Evolutionary conservation across 2,888 invertebrate genomes (phyloP).

Genomic region (Clusia tigrina): DNA sequence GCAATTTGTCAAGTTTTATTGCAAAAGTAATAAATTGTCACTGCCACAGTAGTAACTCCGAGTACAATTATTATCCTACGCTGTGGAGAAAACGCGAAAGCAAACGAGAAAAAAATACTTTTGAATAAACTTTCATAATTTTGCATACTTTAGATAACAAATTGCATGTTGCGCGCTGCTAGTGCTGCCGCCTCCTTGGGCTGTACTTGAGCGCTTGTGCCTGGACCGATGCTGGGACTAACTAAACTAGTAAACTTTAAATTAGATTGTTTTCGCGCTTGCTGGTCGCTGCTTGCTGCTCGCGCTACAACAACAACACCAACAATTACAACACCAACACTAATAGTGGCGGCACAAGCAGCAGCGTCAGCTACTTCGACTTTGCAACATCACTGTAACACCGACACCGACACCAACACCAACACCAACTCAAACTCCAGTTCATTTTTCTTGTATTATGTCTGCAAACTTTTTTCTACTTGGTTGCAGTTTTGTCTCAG

Average conservation of each 20-base stretch:
- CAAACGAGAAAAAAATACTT: constrained; percentile 40
- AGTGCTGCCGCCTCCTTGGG: not conserved
- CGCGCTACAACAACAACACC: not conserved
- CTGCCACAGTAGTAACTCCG: constrained; percentile 31
- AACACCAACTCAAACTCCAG: not conserved
- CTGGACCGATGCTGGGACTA: constrained; percentile 3
- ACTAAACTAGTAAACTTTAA: constrained; percentile 41
- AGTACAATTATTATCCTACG: constrained; percentile 50
- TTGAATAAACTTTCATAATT: constrained; percentile 54
- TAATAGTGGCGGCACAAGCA: no score
- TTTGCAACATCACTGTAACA: no score
- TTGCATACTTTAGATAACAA: constrained; percentile 54
- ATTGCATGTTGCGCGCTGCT: constrained; percentile 48
- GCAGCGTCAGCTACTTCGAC: not conserved
- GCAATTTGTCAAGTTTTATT: constrained; percentile 47
- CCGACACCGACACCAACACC: not conserved
- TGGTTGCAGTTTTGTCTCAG: not conserved
- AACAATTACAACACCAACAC: no score
- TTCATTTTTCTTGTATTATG: not conserved
- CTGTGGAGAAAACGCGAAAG: not conserved
- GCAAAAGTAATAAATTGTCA: constrained; percentile 56
- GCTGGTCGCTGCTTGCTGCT: no score
- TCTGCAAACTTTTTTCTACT: not conserved
- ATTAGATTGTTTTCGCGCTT: constrained; percentile 49
- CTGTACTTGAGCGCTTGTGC: not conserved